Percentiles rank a stretch among this genome's conserved stretches.
These are phyloP conservation scores for Lates japonicus DNA, from an alignment of 2,797 vertebrate genomes.

Conservation along the genomic window DNA sequence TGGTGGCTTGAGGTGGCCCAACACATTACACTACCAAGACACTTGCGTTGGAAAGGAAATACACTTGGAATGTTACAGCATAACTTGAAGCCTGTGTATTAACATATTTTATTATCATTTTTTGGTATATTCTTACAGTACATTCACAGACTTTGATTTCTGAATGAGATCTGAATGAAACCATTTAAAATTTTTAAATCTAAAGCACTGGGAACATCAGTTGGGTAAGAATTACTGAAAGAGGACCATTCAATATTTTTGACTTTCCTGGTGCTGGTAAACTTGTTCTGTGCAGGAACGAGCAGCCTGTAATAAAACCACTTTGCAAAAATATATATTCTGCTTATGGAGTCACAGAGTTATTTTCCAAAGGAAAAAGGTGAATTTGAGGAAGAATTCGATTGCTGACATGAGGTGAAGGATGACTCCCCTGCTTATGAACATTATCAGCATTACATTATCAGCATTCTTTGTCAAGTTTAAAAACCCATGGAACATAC, in stretches of 20 bases:
- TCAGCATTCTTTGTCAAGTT: conserved; percentile 9
- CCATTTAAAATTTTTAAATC: background rate
- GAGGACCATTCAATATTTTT: background rate
- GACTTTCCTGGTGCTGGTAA: no score
- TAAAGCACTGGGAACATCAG: background rate
- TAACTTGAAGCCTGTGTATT: no score
- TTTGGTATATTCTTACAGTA: background rate
- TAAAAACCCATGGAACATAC: background rate
- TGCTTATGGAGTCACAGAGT: no score
- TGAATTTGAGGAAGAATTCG: background rate
- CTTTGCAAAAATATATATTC: no score
- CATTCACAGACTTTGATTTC: background rate
- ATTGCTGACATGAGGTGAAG: background rate
- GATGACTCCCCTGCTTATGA: background rate
- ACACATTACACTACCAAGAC: no score
- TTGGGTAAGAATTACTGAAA: no score
- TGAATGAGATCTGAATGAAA: background rate
- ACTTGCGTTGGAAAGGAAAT: no score
- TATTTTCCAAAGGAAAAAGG: background rate
- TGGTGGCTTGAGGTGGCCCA: no score
- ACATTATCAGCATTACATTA: background rate
- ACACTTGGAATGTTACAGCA: no score
- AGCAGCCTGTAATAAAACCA: background rate
- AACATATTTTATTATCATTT: no score
- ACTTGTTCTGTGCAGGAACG: no score